phyloP scores from a whole-genome alignment of 37 sponge, comb jelly and placozoan genomes.

The Halisarca cf. caerulea region DNA sequence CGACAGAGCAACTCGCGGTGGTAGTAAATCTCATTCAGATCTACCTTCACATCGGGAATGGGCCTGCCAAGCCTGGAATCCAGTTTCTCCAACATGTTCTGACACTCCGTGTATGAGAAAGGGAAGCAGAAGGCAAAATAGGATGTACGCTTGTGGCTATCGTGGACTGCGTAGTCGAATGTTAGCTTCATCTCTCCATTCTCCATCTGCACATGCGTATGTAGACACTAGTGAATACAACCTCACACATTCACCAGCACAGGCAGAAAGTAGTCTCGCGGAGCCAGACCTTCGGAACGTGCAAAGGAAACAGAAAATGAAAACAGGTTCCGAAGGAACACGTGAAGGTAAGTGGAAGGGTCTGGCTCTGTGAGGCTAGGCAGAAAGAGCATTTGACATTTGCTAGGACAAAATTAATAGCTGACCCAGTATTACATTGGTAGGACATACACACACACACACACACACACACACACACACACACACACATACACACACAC shows the following conservation, averaged over 20 bases:
- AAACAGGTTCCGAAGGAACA: no score
- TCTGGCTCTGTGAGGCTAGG: no score
- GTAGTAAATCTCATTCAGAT: constrained; percentile 71
- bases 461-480: not conserved
- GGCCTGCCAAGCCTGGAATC: constrained; percentile 26
- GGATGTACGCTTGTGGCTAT: constrained; percentile 50
- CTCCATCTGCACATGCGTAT: constrained; percentile 40
- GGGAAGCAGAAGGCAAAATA: constrained; percentile 97
- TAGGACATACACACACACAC: not conserved
- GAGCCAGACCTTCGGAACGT: no score
- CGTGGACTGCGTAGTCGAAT: constrained; percentile 66
- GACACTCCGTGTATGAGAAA: constrained; percentile 87
- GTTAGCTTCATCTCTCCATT: constrained; percentile 72
- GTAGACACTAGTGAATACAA: no score
- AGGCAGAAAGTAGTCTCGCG: no score
- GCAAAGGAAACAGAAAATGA: no score
- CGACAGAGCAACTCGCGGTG: constrained; percentile 79
- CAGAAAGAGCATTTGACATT: no score
- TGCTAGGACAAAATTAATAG: no score
- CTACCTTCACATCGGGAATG: not conserved
- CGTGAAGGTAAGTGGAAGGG: no score
- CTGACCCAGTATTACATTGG: no score
- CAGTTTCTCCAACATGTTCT: constrained; percentile 56
- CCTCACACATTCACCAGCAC: no score
- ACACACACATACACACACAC: constrained; percentile 22